phyloP scores from a whole-genome alignment of 2,888 invertebrate species.

The Leptinotarsa rubiginosa region DNA sequence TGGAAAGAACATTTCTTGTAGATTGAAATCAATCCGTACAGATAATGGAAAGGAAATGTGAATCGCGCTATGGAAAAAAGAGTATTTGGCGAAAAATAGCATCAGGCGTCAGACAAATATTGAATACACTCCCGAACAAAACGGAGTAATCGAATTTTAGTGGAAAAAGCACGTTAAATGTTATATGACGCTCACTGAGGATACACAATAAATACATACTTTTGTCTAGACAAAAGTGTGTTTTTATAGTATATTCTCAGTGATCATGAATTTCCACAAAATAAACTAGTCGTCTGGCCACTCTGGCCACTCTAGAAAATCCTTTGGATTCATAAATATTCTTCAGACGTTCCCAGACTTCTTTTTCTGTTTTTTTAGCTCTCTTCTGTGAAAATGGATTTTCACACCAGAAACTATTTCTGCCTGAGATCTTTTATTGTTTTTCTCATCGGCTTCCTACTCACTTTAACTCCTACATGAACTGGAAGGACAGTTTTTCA shows the following conservation, averaged over 20 bases:
- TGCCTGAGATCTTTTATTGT: constrained; percentile 6
- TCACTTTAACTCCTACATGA: not conserved
- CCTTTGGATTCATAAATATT: not conserved
- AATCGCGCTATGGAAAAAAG: no score
- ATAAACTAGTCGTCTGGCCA: not conserved
- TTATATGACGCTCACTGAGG: no score
- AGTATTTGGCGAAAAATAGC: no score
- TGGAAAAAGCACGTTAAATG: no score
- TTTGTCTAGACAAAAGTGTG: no score
- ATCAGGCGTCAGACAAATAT: no score
- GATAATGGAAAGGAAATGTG: no score
- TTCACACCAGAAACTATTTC: constrained; percentile 17
- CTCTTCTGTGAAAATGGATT: constrained; percentile 15
- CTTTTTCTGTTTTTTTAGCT: not conserved
- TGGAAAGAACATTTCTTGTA: no score
- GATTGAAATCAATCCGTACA: no score
- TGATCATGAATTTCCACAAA: not conserved
- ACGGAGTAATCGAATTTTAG: no score
- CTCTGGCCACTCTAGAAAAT: constrained; percentile 4
- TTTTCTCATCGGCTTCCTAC: not conserved
- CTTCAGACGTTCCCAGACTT: constrained; percentile 18
- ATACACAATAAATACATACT: no score
- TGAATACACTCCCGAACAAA: no score
- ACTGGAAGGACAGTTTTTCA: not conserved
- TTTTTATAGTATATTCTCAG: not conserved